Evolutionary conservation across 2,797 vertebrate species (phyloP), one percentile per base, ranked within the genome.

Genomic region (Poecilia wingei): DNA sequence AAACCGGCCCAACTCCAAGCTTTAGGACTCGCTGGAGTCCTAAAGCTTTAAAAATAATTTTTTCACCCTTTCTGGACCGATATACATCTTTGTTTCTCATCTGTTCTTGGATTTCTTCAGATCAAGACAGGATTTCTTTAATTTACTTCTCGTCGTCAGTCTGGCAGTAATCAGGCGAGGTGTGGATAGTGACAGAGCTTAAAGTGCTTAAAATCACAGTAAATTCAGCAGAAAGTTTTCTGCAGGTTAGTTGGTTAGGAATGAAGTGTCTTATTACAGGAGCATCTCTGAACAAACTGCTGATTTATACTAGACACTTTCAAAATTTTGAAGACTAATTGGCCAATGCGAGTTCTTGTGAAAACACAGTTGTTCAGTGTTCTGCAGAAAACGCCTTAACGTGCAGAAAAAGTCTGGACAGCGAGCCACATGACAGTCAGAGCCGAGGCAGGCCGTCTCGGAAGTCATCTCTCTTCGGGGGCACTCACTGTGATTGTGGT

Each of bases 401-500:
- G 22, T 85, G 79, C 81, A 84, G 79, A 79, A 81, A 78, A 89
- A 86, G 82, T 78, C 84, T 84, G 49, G 36, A 81, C 86, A 79
- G 82, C 18, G 71, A 87, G 79, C 85, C 77, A 69, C 80, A 81
- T 84, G 83, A 85, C 33, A 76, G 85, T 88, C 85, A 81, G 85
- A 91, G 79, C 80, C 75, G 85, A 82, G 87, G 82, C 88, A 82
- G 88, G 86, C 89, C 89, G 85, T 93, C 90, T 91, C 88, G 75
- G 95, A 93, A 95, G 94, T 95, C 94, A 93, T 55, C 86, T 85
- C 77, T 85, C 83, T 91, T 91, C 93, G 91, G 90, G 92, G 87
- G 94, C 95, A 95, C 94, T 96, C 94, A 93, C 76, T 85, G 87
- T 93, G 94, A 96, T 95, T 96, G 93, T 95, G 86, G 92, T 94